phyloP scores from a whole-genome alignment of 1,140 invertebrate genomes.

The Drosophila prosaltans region DNA sequence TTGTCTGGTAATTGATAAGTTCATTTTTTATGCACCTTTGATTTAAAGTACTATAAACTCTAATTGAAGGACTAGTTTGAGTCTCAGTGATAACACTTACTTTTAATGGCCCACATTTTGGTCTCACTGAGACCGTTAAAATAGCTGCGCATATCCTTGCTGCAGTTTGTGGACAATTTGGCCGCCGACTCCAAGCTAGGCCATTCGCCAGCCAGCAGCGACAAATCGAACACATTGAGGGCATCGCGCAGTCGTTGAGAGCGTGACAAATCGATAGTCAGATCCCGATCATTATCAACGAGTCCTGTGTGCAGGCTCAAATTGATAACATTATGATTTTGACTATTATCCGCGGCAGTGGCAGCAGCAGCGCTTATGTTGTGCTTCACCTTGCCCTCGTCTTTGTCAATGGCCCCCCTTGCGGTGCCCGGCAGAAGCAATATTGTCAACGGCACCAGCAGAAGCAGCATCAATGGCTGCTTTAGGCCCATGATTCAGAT shows the following conservation, averaged over 20 bases:
- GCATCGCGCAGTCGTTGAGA: conserved; percentile 84
- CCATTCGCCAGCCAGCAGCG: conserved; percentile 84
- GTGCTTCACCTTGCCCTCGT: conserved; percentile 47
- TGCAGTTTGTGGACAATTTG: conserved; percentile 83
- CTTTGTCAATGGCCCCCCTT: conserved; percentile 64
- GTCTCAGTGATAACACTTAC: conserved; percentile 84
- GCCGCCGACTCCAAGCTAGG: conserved; percentile 66
- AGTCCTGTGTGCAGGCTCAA: conserved; percentile 52
- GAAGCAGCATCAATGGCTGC: conserved; percentile 33
- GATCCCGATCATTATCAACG: background rate
- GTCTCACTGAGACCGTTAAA: conserved; percentile 86
- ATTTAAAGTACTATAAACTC: too few relatives aligned
- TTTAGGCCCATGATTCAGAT: conserved; percentile 42
- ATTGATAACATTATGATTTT: conserved; percentile 70
- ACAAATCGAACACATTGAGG: conserved; percentile 84
- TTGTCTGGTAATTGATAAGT: too few relatives aligned
- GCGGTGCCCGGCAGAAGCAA: conserved; percentile 25
- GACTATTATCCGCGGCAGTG: conserved; percentile 2
- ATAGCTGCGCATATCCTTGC: conserved; percentile 86
- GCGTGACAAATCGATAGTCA: conserved; percentile 51
- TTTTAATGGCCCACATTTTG: conserved; percentile 89
- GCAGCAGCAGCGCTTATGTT: conserved; percentile 8
- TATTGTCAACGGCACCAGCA: conserved; percentile 36
- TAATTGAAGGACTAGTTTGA: too few relatives aligned
- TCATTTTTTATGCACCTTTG: too few relatives aligned